phyloP scores from a whole-genome alignment of 30 jellyfish, hydroid and myxozoan species.

The Aurelia aurita complex sp. Pacific region DNA sequence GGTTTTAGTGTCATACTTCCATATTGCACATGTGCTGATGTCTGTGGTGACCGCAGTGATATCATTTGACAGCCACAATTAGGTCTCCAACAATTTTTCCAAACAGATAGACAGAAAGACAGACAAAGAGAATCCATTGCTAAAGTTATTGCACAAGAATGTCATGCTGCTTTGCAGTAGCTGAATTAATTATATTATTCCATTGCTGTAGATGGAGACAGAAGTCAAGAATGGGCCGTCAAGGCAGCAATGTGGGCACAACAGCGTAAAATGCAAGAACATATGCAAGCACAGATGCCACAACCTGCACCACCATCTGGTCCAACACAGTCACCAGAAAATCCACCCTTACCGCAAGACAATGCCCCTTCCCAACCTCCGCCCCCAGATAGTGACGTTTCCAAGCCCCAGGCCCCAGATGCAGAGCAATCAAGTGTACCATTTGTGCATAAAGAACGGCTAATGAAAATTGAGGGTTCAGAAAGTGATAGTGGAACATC shows the following conservation, averaged over 20 bases:
- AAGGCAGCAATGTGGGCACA: constrained; percentile 98
- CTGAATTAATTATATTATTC: not conserved
- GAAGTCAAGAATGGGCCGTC: constrained; percentile 93
- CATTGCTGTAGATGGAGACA: constrained; percentile 66
- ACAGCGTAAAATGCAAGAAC: constrained; percentile 85
- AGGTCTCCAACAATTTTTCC: too few species aligned
- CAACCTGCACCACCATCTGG: constrained; percentile 75
- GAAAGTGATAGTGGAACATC: constrained; percentile 10
- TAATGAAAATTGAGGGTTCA: constrained; percentile 12
- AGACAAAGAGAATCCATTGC: too few species aligned
- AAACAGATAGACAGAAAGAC: too few species aligned
- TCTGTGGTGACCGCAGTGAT: too few species aligned
- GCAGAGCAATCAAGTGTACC: not conserved
- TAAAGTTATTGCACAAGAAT: too few species aligned
- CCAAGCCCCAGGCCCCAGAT: too few species aligned
- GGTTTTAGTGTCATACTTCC: too few species aligned
- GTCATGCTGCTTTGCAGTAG: too few species aligned
- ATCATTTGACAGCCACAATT: too few species aligned
- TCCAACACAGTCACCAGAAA: constrained; percentile 8
- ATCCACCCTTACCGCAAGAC: constrained; percentile 48
- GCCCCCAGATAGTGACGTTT: constrained; percentile 16
- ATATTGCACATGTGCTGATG: too few species aligned
- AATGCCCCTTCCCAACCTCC: constrained; percentile 63
- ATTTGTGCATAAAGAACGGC: constrained; percentile 50
- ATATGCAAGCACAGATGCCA: constrained; percentile 43